Evolutionary conservation across 2,888 invertebrate genomes (phyloP).

Genomic region (Autographa gamma): DNA sequence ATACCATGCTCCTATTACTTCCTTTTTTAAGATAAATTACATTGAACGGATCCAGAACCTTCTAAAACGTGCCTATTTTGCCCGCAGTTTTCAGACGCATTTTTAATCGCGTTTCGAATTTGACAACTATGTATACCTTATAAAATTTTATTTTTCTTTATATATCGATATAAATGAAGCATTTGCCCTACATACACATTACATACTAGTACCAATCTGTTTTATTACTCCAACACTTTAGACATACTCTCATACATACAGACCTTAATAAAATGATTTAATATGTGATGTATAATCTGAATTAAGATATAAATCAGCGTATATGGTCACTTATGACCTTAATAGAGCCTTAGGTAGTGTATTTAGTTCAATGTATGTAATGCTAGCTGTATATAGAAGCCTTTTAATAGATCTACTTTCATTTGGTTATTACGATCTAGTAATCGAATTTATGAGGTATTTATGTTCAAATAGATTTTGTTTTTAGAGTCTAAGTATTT

Average conservation of each 20-base stretch:
- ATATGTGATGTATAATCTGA: constrained; percentile 21
- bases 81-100: too few relatives aligned
- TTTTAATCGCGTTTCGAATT: too few relatives aligned
- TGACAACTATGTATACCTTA: too few relatives aligned
- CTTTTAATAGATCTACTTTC: constrained; percentile 35
- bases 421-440: constrained; percentile 13
- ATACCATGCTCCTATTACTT: too few relatives aligned
- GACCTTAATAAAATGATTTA: not conserved
- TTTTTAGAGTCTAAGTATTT: too few relatives aligned
- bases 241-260: constrained; percentile 14
- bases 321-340: constrained; percentile 32
- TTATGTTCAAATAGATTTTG: too few relatives aligned
- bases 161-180: too few relatives aligned
- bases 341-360: constrained; percentile 42
- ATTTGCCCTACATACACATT: not conserved
- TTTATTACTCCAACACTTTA: not conserved
- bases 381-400: constrained; percentile 44
- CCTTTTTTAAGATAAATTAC: too few relatives aligned
- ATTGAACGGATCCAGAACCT: too few relatives aligned
- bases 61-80: too few relatives aligned
- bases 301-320: constrained; percentile 59
- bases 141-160: too few relatives aligned
- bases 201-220: not conserved
- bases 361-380: constrained; percentile 40
- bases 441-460: constrained; percentile 8